These are phyloP conservation scores for Pavo muticus DNA, from an alignment of 2,113 vertebrate genomes.

Conservation along the genomic window DNA sequence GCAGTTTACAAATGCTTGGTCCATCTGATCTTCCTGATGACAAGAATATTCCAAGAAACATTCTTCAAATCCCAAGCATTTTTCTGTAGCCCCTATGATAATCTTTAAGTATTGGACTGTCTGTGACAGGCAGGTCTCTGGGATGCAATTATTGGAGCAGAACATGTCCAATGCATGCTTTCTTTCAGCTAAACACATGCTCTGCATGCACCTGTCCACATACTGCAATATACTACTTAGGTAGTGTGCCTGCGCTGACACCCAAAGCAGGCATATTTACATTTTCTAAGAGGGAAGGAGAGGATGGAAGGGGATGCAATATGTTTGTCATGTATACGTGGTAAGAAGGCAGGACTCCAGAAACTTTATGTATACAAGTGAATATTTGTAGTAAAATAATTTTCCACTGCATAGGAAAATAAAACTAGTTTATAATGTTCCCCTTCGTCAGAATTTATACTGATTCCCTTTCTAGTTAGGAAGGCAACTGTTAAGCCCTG, in stretches of 20 bases:
- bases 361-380: background rate
- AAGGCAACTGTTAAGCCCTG: too few species aligned
- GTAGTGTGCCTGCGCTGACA: background rate
- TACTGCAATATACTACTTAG: background rate
- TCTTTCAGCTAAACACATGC: background rate
- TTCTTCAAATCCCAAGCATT: background rate
- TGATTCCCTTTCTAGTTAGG: too few species aligned
- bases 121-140: background rate
- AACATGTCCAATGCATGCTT: background rate
- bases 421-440: too few species aligned
- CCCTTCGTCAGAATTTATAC: too few species aligned
- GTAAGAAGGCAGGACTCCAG: background rate
- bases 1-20: background rate
- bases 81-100: background rate
- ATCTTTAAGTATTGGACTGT: background rate
- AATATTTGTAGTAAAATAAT: background rate
- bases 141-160: background rate
- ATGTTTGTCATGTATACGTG: background rate
- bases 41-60: background rate
- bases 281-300: background rate
- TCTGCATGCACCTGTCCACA: background rate
- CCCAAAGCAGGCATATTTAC: background rate
- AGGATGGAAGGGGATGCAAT: fast-evolving
- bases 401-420: too few species aligned
- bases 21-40: background rate